phyloP scores from a whole-genome alignment of 2,113 vertebrate species.

The Corydoras maculifer region DNA sequence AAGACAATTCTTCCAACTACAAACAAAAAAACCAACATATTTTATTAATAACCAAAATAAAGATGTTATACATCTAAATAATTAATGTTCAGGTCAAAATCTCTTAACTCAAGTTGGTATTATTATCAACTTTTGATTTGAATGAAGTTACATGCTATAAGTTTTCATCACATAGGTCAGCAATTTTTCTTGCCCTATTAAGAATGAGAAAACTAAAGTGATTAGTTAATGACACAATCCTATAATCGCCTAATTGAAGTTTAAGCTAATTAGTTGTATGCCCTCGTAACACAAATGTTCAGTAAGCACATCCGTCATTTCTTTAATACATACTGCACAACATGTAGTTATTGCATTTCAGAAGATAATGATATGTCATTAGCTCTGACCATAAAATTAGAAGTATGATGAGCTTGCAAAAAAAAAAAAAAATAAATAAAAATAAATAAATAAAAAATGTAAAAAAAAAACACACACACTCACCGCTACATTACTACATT shows the following conservation, averaged over 20 bases:
- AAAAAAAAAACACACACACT: no score
- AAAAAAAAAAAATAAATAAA: no score
- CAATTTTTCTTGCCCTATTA: background rate
- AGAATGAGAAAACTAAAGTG: background rate
- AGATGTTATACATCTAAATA: background rate
- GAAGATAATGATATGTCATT: background rate
- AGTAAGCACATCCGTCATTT: slow-evolving; percentile 2
- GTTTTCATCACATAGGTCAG: background rate
- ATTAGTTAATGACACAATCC: background rate
- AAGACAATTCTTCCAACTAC: slow-evolving; percentile 95
- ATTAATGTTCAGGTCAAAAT: no score
- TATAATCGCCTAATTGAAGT: background rate
- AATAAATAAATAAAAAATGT: no score
- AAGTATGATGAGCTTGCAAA: no score
- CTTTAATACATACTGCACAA: slow-evolving; percentile 1
- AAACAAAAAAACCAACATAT: slow-evolving; percentile 39
- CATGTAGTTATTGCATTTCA: background rate
- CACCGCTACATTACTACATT: no score
- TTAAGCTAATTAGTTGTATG: background rate
- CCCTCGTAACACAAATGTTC: background rate
- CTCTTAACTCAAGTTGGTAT: no score
- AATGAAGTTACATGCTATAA: no score
- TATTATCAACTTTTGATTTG: no score
- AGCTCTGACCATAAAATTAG: no score
- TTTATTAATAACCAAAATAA: background rate